Evolutionary conservation across 2,113 vertebrate species (phyloP).

Genomic region (Dinomys branickii): DNA sequence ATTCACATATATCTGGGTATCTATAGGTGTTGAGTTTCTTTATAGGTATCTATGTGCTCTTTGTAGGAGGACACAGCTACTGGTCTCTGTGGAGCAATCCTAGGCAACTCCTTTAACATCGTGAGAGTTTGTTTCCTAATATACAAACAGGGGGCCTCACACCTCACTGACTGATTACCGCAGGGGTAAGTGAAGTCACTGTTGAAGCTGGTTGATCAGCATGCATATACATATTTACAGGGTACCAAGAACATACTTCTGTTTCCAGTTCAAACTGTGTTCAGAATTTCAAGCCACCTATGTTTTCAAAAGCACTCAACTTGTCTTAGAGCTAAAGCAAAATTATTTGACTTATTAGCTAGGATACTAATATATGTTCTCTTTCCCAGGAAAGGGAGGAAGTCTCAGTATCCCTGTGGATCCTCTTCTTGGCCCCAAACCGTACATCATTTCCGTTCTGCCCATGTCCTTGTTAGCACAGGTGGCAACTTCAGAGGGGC

Average conservation of each 20-base stretch:
- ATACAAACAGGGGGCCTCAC: not conserved
- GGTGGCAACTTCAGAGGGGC: not conserved
- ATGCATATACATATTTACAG: too few relatives aligned
- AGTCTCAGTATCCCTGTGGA: not conserved
- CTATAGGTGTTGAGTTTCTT: not conserved
- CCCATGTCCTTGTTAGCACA: not conserved
- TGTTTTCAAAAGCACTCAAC: constrained; percentile 1
- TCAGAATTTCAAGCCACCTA: constrained; percentile 2
- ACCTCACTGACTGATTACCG: not conserved
- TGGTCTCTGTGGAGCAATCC: not conserved
- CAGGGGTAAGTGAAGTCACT: not conserved
- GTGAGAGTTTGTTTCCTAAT: not conserved
- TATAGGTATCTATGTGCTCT: not conserved
- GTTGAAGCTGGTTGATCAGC: not conserved
- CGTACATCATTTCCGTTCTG: not conserved
- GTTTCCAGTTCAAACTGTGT: not conserved
- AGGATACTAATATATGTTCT: not conserved
- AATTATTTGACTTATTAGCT: not conserved
- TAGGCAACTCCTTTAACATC: not conserved
- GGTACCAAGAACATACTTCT: not conserved
- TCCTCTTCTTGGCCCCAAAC: not conserved
- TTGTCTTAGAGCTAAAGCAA: not conserved
- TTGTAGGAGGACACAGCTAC: not conserved
- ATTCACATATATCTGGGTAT: not conserved
- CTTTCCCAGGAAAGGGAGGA: not conserved